Base-by-base conservation (phyloP, 2,888 invertebrate genomes). In the Leucophenga maculata region DNA sequence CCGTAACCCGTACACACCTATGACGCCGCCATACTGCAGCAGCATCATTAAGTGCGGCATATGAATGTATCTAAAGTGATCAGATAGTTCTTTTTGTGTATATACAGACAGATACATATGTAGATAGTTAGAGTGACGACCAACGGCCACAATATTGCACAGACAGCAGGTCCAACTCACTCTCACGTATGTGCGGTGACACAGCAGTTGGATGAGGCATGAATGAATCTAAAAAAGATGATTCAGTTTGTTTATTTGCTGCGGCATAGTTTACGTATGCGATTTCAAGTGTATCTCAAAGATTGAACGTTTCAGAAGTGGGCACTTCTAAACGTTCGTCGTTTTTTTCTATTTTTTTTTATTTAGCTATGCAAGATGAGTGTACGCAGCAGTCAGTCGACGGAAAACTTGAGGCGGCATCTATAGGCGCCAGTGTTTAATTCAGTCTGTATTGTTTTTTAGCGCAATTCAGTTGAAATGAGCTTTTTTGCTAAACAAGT, bases 41-140 rank as follows among this genome's bases (percentile, higher is more conserved):
- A 72, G 70, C 75, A 71, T 68, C 77, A 72, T 72, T 73, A 75
- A 77, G 76, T 69, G 75, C 75, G 74, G 72, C 74, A 75, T 67
- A 70, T 75, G 75, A 73, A 75, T 78, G 77, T 66, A 74, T 75
- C 71, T 78, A 64, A 77, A 80, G 78, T 78, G 78, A 76, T 68
- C 72, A 72, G 73, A 70, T 68, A 65, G 39, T 59, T 59, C 31
- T 59, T 32, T 32, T 59, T 59, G 54, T 59, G 22, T 22, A 50
- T 14, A 68, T 14, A 59, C 31, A n/a, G 16, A 18, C 31, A 44
- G 16, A 50, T 32, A 16, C 22, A 22, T 22, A 22, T 22, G 55
- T 20, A 55, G 1, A 39, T 52, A 48, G 26, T 26, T 11, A 39
- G 39, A 39, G 39, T 11, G 39, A 39, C 39, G 39, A 39, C 39